Base-by-base conservation (phyloP, 2,888 invertebrate species). In the Epirrhoe tristata region DNA sequence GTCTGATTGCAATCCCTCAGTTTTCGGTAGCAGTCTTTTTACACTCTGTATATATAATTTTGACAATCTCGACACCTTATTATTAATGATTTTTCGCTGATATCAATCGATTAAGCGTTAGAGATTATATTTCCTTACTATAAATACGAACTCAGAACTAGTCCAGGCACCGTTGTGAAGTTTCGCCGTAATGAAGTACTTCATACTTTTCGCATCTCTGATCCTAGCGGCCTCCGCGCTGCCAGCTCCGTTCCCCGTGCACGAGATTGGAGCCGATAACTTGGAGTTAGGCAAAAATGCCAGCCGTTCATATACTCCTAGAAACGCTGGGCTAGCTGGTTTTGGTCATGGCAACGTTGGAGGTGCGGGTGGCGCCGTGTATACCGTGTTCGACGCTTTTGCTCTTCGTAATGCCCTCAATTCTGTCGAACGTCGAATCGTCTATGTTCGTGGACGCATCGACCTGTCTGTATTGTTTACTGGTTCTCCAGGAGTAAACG, bases 341-440 rank as follows among this genome's bases (percentile, higher is more conserved):
- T 66, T 66, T 2, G 60, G 50, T 3, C 17, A 39, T 10, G 54
- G 58, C 2, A 53, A 48, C 48, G 6, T 31, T 1, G 67, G 67
- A 6, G 67, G 67, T 5, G 3, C 10, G 12, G 57, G 60, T 1
- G 67, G 67, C 8, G 39, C 55, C 12, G 14, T 46, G 0, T 57
- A 48, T 36, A 64, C 48, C 34, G 63, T 67, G 10, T 14, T 12
- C n/a, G 63, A 57, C 17, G 53, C 54, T 6, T 63, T 57, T 24
- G 60, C 63, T n/a, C 67, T 67, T 12, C 63, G 54, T 0, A 50
- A 63, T 12, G 67, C 63, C 6, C 48, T 67, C 5, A 63, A 59
- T 31, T 34, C 14, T 17, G 57, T 14, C 7, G 54, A 16, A 1
- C 14, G 53, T 6, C 17, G 63, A 3, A 54, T 54, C 1, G 7